These are phyloP conservation scores for Willowsia nigromaculata DNA, from an alignment of 2,888 invertebrate species.

Conservation along the genomic window DNA sequence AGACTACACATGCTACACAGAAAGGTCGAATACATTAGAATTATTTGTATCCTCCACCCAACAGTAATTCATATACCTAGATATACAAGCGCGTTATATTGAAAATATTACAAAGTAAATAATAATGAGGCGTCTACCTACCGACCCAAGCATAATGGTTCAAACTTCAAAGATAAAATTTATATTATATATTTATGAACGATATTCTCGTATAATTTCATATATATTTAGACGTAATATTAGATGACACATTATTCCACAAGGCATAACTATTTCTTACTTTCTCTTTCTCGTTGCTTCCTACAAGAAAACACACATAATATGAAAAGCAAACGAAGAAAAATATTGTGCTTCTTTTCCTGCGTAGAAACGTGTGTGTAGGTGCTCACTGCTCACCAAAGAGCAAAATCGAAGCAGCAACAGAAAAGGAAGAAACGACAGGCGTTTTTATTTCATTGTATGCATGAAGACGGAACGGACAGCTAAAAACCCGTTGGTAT, in stretches of 20 bases:
- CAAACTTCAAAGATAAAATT: background rate
- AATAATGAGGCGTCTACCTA: background rate
- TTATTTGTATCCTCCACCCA: background rate
- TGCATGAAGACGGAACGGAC: slow-evolving; percentile 2
- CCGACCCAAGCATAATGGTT: background rate
- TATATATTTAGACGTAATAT: slow-evolving; percentile 24
- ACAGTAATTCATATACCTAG: background rate
- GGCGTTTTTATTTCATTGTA: slow-evolving; percentile 34
- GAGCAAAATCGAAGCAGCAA: slow-evolving; percentile 13
- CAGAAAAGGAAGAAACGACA: background rate
- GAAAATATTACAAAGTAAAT: background rate
- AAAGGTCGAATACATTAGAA: background rate
- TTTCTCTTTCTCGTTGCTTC: background rate
- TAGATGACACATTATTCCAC: slow-evolving; percentile 49
- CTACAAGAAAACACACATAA: background rate
- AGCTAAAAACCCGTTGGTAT: background rate
- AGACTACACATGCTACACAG: background rate
- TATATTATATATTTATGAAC: slow-evolving; percentile 33
- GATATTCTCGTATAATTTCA: slow-evolving; percentile 24
- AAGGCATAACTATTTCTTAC: background rate
- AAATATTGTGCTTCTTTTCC: background rate
- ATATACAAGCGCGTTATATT: background rate
- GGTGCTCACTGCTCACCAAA: slow-evolving; percentile 14
- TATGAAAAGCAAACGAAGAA: background rate
- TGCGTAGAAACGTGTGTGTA: slow-evolving; percentile 4